Evolutionary conservation across 2,797 vertebrate species (phyloP), one percentile per base, ranked within the genome.

Genomic region (Gymnoscopelus braueri): DNA sequence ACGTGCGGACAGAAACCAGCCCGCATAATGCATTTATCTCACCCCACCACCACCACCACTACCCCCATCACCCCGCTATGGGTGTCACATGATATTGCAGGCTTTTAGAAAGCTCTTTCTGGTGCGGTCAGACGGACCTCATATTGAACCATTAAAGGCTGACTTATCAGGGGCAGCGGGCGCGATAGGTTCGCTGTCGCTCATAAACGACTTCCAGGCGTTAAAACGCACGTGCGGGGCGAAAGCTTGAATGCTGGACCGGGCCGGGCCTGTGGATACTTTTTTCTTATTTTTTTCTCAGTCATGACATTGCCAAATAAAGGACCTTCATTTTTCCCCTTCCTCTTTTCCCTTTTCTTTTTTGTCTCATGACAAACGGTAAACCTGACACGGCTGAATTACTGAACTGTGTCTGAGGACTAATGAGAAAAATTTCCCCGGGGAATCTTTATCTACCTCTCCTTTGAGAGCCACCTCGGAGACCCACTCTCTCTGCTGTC

Each of bases 371-470:
- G 94, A 96, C 94, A 94, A 95, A 95, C 88, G 87, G 39, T 95
- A 94, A 94, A 96, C 94, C 95, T 93, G 91, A 94, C 94, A 95
- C 94, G 95, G 94, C 93, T 94, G 95, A 96, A 95, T 98, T 97
- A 96, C 95, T 94, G 95, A 97, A 96, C 95, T 97, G 96, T 97
- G 94, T 95, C 96, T 96, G 93, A 96, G 92, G 95, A 96, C 95
- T 97, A 99, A 98, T 98, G 96, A 98, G 95, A 96, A 95, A 95
- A 94, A 94, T 95, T 95, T 96, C 96, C 95, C 95, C 86, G 66
- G 94, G 93, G 96, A 95, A 96, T 95, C 95, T 98, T 97, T 97
- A 97, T 96, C 96, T 96, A 93, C 92, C 92, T 94, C 95, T 95
- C 91, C 93, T 95, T 90, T 69, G 93, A 96, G 94, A 96, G 93